Conservation (phyloP, 2,113 vertebrate species). For the Zosterops borbonicus region DNA sequence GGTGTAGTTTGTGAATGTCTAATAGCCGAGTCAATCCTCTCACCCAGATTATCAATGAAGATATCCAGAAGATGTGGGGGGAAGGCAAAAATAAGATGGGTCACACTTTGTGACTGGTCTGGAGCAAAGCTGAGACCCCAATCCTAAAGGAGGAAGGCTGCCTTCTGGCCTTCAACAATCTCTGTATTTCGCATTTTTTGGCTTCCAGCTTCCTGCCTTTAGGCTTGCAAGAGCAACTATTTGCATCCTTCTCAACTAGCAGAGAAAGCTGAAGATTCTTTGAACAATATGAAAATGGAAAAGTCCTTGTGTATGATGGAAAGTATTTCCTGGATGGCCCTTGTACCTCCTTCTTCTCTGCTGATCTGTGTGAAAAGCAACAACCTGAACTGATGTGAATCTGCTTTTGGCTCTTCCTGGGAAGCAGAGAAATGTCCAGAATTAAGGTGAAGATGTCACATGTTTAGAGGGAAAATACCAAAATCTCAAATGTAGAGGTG, state of each 20-base stretch:
- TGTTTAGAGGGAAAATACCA: not conserved
- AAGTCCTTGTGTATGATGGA: not conserved
- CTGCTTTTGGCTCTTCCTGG: not conserved
- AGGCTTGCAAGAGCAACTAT: not conserved
- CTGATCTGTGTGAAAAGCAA: not conserved
- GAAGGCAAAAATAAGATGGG: not conserved
- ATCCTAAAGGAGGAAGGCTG: not conserved
- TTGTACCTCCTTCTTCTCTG: not conserved
- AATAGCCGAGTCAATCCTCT: not conserved
- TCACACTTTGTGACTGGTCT: not conserved
- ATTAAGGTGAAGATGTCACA: not conserved
- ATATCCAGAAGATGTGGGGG: not conserved
- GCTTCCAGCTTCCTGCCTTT: not conserved
- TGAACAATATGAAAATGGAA: fast-evolving
- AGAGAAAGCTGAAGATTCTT: not conserved
- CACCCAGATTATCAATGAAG: not conserved
- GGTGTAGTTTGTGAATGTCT: not conserved
- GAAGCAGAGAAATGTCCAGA: not conserved
- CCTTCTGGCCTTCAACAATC: not conserved
- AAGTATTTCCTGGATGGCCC: not conserved
- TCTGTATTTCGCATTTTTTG: not conserved
- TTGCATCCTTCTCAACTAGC: not conserved
- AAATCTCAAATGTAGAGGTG: not conserved
- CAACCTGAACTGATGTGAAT: not conserved
- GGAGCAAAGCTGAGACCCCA: not conserved